Conservation (phyloP, 2,797 vertebrate species). For the Hoplostethus mediterraneus region DNA sequence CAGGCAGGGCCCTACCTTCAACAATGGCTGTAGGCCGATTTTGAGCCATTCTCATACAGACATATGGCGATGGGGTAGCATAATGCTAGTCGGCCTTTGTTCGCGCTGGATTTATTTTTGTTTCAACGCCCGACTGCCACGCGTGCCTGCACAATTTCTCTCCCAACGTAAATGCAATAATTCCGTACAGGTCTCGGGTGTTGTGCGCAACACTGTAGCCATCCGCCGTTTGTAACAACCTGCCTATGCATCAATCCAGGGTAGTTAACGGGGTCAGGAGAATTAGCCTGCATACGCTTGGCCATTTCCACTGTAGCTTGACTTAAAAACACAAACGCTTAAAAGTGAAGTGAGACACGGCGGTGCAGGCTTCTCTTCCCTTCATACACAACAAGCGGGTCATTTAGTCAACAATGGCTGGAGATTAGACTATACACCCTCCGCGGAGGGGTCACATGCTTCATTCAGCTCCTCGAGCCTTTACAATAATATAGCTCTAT, state of each 20-base stretch:
- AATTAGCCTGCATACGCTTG: conserved; percentile 35
- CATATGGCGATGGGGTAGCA: conserved; percentile 65
- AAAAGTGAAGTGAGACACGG: too few species aligned
- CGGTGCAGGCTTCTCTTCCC: conserved; percentile 23
- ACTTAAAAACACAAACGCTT: neutral
- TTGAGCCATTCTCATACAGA: conserved; percentile 52
- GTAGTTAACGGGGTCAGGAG: conserved; percentile 61
- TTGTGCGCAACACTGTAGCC: conserved; percentile 65
- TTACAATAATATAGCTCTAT: conserved; percentile 55
- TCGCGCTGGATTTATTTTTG: conserved; percentile 36
- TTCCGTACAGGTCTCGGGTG: conserved; percentile 9
- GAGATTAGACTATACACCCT: conserved; percentile 50
- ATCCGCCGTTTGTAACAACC: conserved; percentile 20
- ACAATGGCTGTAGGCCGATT: conserved; percentile 70
- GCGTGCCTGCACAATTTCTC: conserved; percentile 23
- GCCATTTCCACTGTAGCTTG: conserved; percentile 10
- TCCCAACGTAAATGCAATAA: conserved; percentile 9
- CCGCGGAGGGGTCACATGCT: conserved; percentile 74
- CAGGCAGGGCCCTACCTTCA: conserved; percentile 71
- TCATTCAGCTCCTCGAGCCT: conserved; percentile 51
- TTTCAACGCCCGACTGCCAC: conserved; percentile 19
- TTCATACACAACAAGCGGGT: conserved; percentile 57
- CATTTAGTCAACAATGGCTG: conserved; percentile 80
- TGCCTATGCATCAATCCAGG: conserved; percentile 54
- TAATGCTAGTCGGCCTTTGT: conserved; percentile 79